Evolutionary conservation across 2,888 invertebrate species (phyloP).

Genomic region (Dynastes tityus): DNA sequence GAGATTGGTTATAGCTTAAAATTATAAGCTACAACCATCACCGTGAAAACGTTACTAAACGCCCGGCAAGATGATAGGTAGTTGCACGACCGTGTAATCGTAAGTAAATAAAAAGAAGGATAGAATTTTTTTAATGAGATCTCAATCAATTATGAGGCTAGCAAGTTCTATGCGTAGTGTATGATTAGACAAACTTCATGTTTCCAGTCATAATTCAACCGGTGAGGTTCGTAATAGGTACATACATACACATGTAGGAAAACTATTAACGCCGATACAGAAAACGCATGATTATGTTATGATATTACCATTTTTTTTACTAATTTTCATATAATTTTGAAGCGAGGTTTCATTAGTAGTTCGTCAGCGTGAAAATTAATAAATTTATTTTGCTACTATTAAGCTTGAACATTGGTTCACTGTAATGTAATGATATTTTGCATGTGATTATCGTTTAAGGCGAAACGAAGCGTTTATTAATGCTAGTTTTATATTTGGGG

Average conservation of each 20-base stretch:
- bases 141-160: slow-evolving; percentile 34
- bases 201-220: slow-evolving; percentile 26
- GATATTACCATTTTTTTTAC: no score
- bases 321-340: no score
- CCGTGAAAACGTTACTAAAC: slow-evolving; percentile 3
- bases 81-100: slow-evolving; percentile 1
- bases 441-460: no score
- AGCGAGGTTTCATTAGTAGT: neutral
- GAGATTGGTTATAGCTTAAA: slow-evolving; percentile 25
- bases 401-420: neutral
- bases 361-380: neutral
- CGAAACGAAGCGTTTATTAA: no score
- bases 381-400: neutral
- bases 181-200: slow-evolving; percentile 14
- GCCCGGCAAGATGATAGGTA: neutral
- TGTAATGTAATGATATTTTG: no score
- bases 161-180: neutral
- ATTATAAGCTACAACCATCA: slow-evolving; percentile 17
- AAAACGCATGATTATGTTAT: no score
- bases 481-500: no score
- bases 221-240: no score
- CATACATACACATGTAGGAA: no score
- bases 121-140: slow-evolving; percentile 30
- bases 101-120: slow-evolving; percentile 26
- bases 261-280: no score